A percentile compares a stretch with the other conserved stretches of the same genome.
Evolutionary conservation across 2,113 vertebrate species (phyloP).

Genomic region (Perognathus longimembris): DNA sequence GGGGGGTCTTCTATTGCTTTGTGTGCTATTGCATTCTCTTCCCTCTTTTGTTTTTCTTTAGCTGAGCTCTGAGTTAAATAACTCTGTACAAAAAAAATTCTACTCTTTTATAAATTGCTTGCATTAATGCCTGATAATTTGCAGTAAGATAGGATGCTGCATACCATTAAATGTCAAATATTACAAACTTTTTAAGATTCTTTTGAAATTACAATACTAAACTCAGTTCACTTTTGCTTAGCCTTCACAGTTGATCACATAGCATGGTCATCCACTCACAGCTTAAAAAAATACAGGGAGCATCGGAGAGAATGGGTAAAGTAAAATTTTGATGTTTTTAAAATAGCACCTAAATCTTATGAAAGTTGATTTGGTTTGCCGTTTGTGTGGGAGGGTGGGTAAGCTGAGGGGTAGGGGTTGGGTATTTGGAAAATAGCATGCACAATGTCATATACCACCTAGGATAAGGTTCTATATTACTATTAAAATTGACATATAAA

Average conservation of each 20-base stretch:
- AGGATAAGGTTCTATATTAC: constrained; percentile 54
- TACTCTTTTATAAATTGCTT: constrained; percentile 76
- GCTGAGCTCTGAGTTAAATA: constrained; percentile 55
- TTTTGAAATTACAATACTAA: constrained; percentile 80
- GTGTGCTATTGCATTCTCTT: constrained; percentile 61
- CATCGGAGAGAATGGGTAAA: constrained; percentile 84
- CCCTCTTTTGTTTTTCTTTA: constrained; percentile 46
- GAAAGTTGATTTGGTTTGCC: constrained; percentile 77
- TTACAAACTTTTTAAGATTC: constrained; percentile 76
- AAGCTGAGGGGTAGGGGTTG: constrained; percentile 41
- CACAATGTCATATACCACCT: constrained; percentile 46
- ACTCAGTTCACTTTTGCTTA: constrained; percentile 83
- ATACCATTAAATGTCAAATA: constrained; percentile 77
- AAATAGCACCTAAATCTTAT: constrained; percentile 78
- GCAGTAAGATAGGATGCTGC: constrained; percentile 75
- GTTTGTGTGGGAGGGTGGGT: constrained; percentile 77
- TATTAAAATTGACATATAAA: constrained; percentile 27
- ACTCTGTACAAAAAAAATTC: constrained; percentile 66
- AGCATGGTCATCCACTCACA: constrained; percentile 83
- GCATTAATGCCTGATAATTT: constrained; percentile 77
- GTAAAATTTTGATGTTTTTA: constrained; percentile 84
- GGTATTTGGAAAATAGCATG: constrained; percentile 69
- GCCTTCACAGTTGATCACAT: constrained; percentile 84
- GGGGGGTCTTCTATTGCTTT: constrained; percentile 51
- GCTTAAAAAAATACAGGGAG: constrained; percentile 83